Evolutionary conservation across 2,888 invertebrate species (phyloP), one percentile per base, ranked within the genome.

Genomic region (Acronicta leporina): DNA sequence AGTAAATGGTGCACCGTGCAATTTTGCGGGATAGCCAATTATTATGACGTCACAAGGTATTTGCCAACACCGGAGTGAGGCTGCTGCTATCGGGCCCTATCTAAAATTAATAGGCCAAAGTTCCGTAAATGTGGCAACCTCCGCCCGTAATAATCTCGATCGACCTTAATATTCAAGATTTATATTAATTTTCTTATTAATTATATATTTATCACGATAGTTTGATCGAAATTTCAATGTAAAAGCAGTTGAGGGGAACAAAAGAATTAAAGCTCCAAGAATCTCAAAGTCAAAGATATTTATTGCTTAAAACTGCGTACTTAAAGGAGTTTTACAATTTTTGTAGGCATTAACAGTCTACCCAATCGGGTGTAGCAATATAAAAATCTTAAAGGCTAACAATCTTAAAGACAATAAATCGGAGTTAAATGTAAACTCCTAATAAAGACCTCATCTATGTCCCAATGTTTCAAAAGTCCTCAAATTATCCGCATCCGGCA

Each of bases 61-160:
- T 73, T 61, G 59, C 70, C 61, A 71, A 73, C 69, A 71, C 68
- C 59, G 67, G 68, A 61, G 68, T 65, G 60, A 49, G 48, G 63
- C 59, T 55, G 70, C 63, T 68, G 59, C 68, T 79, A 78, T 82
- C 81, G 69, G 69, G 62, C 77, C 67, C 77, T 76, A 80, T 84
- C 83, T 85, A 73, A 85, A 84, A 83, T 87, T 85, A 86, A 84
- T 82, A 83, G 84, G 78, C 70, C 77, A 75, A 73, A 75, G 82
- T 85, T 83, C 86, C 85, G 86, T 77, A 76, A 86, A 85, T 84
- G 83, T 84, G 80, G 77, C 60, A 73, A 77, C 66, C 51, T 51
- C 61, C 61, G 48, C 45, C 42, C 44, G 27, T 61, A 62, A 62
- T 71, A 65, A 71, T 68, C 64, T 64, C 43, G 55, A 60, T 55